Conservation (phyloP, 2,888 invertebrate species). For the Drosophila flavopinicola region DNA sequence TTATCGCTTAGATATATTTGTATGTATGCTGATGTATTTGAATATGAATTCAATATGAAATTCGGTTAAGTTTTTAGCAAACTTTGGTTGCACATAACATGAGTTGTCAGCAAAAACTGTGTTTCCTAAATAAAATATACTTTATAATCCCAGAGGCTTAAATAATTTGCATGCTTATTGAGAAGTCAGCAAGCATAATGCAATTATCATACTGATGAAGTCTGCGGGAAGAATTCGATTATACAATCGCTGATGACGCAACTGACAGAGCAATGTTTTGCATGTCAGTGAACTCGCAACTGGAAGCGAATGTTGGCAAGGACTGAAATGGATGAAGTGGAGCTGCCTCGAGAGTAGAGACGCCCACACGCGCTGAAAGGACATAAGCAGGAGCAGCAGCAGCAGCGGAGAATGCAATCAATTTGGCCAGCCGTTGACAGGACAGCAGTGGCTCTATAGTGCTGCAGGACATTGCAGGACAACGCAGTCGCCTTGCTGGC, state of each 20-base stretch:
- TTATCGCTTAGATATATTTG: too few species aligned
- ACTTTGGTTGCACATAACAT: too few species aligned
- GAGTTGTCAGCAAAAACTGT: too few species aligned
- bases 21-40: too few species aligned
- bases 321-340: not conserved
- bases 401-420: conserved; percentile 59
- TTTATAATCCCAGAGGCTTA: not conserved
- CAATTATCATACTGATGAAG: conserved; percentile 40
- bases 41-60: too few species aligned
- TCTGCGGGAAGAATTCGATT: conserved; percentile 11
- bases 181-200: not conserved
- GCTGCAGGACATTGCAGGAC: conserved; percentile 36
- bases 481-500: conserved; percentile 58
- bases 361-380: conserved; percentile 38
- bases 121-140: not conserved
- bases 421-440: conserved; percentile 65
- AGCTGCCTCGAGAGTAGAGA: not conserved
- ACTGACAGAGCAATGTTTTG: conserved; percentile 37
- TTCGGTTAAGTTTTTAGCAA: too few species aligned
- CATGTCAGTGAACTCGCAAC: conserved; percentile 66
- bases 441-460: conserved; percentile 38
- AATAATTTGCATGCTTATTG: conserved; percentile 18
- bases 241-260: conserved; percentile 48
- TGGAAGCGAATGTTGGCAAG: not conserved
- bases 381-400: conserved; percentile 37